A percentile compares a stretch with the other conserved stretches of the same genome.
Conservation (phyloP, 1,140 invertebrate genomes). For the Pachypeltis micranthus region DNA sequence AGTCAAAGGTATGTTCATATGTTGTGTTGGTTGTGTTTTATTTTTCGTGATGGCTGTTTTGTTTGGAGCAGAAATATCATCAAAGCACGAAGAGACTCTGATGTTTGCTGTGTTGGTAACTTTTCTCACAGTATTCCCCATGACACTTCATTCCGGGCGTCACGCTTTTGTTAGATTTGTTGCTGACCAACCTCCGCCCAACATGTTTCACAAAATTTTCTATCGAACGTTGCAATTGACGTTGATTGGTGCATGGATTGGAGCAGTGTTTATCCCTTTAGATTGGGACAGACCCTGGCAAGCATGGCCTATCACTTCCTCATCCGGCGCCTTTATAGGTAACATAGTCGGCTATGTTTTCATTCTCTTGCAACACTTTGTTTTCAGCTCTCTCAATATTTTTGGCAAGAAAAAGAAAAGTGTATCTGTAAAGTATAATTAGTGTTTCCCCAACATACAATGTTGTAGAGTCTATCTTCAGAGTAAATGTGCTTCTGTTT, state of each 20-base stretch:
- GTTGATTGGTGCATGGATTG: slow-evolving; percentile 74
- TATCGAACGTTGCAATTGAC: slow-evolving; percentile 46
- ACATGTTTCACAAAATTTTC: slow-evolving; percentile 43
- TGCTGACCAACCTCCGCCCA: slow-evolving; percentile 23
- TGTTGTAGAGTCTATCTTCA: too few relatives aligned
- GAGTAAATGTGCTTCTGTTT: too few relatives aligned
- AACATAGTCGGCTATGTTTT: neutral
- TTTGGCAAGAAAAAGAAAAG: neutral
- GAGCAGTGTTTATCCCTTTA: slow-evolving; percentile 74
- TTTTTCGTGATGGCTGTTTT: slow-evolving; percentile 52
- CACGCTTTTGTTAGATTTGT: slow-evolving; percentile 30
- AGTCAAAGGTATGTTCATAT: slow-evolving; percentile 2
- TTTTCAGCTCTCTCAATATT: neutral
- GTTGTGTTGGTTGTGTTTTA: slow-evolving; percentile 23
- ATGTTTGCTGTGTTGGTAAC: slow-evolving; percentile 55
- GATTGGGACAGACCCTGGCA: slow-evolving; percentile 91
- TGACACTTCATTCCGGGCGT: slow-evolving; percentile 46
- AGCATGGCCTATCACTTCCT: slow-evolving; percentile 65
- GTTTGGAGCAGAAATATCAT: slow-evolving; percentile 60
- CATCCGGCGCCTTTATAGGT: slow-evolving; percentile 42
- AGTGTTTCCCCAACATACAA: neutral
- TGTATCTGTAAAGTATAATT: neutral
- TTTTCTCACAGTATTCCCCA: slow-evolving; percentile 51
- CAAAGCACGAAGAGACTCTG: slow-evolving; percentile 53
- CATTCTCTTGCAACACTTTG: neutral